Conservation (phyloP, 2,888 invertebrate species). For the Drosophila testacea region DNA sequence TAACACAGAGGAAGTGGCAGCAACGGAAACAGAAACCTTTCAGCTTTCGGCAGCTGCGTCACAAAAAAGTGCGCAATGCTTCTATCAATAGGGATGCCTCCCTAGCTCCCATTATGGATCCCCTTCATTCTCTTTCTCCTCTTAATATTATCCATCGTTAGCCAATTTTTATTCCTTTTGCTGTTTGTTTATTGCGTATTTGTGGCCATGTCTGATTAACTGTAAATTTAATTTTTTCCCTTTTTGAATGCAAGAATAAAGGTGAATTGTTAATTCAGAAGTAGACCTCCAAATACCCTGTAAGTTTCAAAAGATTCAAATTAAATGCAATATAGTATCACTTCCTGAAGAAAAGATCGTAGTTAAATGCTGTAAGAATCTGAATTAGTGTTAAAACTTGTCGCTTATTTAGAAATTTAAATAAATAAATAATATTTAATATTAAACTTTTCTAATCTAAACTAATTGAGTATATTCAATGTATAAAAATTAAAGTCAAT, state of each 20-base stretch:
- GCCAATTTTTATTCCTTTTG: constrained; percentile 48
- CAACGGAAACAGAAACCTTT: constrained; percentile 33
- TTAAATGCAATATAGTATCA: no score
- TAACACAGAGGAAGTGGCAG: not conserved
- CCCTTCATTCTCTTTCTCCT: not conserved
- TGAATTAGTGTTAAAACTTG: no score
- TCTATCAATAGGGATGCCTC: constrained; percentile 33
- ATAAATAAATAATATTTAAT: no score
- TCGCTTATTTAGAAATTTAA: no score
- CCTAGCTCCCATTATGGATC: not conserved
- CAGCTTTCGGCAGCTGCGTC: constrained; percentile 52
- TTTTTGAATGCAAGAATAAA: constrained; percentile 20
- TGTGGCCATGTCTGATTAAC: constrained; percentile 81
- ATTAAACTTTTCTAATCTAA: no score
- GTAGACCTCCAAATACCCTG: constrained; percentile 18
- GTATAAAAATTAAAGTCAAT: not conserved
- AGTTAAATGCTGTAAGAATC: no score
- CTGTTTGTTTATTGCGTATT: constrained; percentile 77
- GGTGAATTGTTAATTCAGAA: not conserved
- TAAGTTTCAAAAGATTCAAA: not conserved
- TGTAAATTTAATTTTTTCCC: constrained; percentile 74
- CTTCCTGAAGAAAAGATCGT: no score
- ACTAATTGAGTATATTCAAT: not conserved
- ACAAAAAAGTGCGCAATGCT: constrained; percentile 49
- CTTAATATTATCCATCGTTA: constrained; percentile 52